Evolutionary conservation across 2,888 invertebrate species (phyloP), one percentile per base, ranked within the genome.

Genomic region (Altica lythri): DNA sequence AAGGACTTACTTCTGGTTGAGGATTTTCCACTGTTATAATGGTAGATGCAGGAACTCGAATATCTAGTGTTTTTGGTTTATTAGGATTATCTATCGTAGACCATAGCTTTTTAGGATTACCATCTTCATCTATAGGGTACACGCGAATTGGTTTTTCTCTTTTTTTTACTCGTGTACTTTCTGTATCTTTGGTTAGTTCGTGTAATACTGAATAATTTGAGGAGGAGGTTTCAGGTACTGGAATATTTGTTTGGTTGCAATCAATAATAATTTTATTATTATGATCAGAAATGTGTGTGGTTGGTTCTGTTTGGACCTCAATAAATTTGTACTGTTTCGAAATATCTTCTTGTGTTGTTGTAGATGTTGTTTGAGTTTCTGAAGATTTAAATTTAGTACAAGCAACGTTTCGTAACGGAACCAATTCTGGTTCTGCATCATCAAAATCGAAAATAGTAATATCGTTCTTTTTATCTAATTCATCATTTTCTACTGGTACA

Each of bases 401-500:
- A 34, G 19, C 34, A 37, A 16, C 16, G 13, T 37, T 6, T 9
- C 57, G 30, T 14, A 57, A 17, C 5, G 57, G 55, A 2, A 19
- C 22, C 3, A 48, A 13, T 42, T 57, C 57, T 1, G 57, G 54
- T 42, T 57, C 57, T 0, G 53, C 32, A 14, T 61, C 61, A 13
- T 59, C 57, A 17, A 61, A 61, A 43, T 61, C 61, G 35, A 59
- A 61, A 2, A 61, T 52, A 1, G 58, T 53, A 9, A 57, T 55
- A 19, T 60, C 60, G 1, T 38, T 32, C 35, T 58, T 53, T 9
- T 49, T 55, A 8, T 40, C 18, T 17, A 32, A 16, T n/a, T 16
- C 10, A 13, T 10, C 13, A 17, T 29, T 43, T 46, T 43, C 18
- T 10, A 17, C 29, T 22, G 43, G 6, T 10, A 35, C 3, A 6